phyloP scores from a whole-genome alignment of 2,113 vertebrate genomes.

The Chloroceryle aenea region DNA sequence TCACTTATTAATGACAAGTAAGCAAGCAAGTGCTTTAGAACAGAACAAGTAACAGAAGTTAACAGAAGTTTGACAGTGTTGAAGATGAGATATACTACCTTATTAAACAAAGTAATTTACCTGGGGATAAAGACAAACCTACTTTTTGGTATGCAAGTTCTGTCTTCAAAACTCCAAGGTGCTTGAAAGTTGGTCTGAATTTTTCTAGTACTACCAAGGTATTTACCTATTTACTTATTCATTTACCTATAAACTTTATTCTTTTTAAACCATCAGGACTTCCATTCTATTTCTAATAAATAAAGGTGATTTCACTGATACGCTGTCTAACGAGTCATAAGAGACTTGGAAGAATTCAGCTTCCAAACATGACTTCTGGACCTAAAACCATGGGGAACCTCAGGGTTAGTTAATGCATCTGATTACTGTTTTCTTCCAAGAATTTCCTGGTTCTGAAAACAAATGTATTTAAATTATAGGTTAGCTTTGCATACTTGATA shows the following conservation, averaged over 20 bases:
- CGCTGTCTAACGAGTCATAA: neutral
- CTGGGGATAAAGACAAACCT: neutral
- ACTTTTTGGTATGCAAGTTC: neutral
- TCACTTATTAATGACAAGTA: neutral
- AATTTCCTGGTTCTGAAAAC: neutral
- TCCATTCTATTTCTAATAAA: neutral
- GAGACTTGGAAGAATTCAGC: neutral
- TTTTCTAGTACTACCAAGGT: neutral
- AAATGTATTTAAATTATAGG: neutral
- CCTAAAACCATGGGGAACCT: neutral
- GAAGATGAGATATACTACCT: neutral
- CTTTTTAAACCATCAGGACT: neutral
- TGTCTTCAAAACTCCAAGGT: neutral
- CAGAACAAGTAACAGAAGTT: neutral
- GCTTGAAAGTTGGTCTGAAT: neutral
- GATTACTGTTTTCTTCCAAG: neutral
- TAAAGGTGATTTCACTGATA: neutral
- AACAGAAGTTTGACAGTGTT: neutral
- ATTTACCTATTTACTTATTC: too few relatives aligned
- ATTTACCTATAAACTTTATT: neutral
- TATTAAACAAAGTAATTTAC: neutral
- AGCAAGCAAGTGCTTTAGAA: neutral
- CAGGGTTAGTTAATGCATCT: neutral
- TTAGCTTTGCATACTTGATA: neutral
- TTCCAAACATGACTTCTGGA: neutral